These are phyloP conservation scores for Cotesia chilonis DNA, from an alignment of 1,140 invertebrate genomes.

Conservation along the genomic window DNA sequence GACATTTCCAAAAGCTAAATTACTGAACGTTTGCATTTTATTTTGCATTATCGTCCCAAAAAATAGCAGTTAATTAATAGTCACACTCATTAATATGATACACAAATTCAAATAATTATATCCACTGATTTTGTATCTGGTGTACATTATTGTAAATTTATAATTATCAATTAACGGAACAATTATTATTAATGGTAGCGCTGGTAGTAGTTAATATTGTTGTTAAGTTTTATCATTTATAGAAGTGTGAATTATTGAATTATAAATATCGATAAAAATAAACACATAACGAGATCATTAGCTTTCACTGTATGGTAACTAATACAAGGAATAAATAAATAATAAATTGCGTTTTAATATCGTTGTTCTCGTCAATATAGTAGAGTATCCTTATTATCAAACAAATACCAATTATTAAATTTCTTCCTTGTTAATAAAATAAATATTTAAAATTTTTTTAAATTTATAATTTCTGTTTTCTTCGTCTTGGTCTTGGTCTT, in stretches of 20 bases:
- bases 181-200: background rate
- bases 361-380: background rate
- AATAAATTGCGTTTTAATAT: background rate
- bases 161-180: background rate
- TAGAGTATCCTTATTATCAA: background rate
- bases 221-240: background rate
- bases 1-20: conserved; percentile 55
- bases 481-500: conserved; percentile 4
- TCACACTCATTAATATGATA: conserved; percentile 16
- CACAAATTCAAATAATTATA: conserved; percentile 13
- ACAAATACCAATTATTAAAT: background rate
- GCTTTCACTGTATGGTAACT: no score
- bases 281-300: no score
- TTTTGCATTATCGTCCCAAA: conserved; percentile 37
- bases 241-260: background rate
- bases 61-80: background rate
- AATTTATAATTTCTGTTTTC: background rate
- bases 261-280: conserved; percentile 1
- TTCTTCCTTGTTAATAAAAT: background rate
- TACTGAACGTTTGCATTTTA: conserved; percentile 56
- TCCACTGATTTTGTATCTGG: conserved; percentile 4
- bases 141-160: conserved; percentile 9
- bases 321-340: background rate
- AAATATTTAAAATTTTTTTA: background rate
- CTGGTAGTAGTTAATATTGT: background rate